These are phyloP conservation scores for Falco biarmicus DNA, from an alignment of 2,797 vertebrate genomes.

Conservation along the genomic window DNA sequence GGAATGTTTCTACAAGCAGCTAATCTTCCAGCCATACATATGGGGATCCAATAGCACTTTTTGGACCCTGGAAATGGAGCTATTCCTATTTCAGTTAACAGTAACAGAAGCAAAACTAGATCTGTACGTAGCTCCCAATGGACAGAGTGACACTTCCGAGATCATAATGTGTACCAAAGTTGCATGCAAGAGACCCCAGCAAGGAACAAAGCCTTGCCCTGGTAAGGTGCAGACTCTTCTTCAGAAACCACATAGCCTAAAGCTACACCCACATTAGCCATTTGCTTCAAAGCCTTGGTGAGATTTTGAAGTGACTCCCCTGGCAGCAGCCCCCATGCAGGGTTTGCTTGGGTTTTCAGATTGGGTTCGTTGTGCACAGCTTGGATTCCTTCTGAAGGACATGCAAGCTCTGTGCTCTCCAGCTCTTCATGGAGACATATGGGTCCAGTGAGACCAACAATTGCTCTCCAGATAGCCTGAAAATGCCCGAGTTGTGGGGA, in stretches of 20 bases:
- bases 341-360: not conserved
- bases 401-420: not conserved
- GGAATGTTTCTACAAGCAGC: not conserved
- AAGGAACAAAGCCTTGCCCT: not conserved
- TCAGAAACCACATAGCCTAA: not conserved
- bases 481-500: not conserved
- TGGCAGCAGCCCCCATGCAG: not conserved
- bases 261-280: not conserved
- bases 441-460: not conserved
- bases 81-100: not conserved
- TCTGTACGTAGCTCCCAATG: not conserved
- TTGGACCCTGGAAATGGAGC: not conserved
- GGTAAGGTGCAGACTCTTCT: not conserved
- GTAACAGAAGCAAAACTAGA: not conserved
- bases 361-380: not conserved
- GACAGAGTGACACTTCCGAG: not conserved
- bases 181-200: not conserved
- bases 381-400: not conserved
- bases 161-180: not conserved
- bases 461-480: not conserved
- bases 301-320: not conserved
- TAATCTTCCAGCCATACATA: not conserved
- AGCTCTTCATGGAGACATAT: not conserved
- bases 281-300: not conserved
- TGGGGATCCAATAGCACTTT: not conserved